Evolutionary conservation across 1,140 invertebrate species (phyloP).

Genomic region (Ceratosolen fusciceps): DNA sequence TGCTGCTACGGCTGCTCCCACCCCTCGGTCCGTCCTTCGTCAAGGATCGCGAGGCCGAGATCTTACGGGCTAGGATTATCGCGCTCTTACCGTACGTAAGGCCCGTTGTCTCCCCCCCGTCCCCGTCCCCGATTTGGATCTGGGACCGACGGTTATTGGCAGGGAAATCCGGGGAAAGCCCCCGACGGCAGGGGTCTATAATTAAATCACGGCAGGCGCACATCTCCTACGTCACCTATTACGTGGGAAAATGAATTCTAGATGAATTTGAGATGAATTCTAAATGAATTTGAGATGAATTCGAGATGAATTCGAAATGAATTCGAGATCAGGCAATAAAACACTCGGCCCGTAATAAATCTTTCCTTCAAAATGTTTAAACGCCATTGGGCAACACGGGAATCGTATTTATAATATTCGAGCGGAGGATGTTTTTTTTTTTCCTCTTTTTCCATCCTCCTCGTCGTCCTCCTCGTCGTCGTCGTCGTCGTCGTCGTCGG

Average conservation of each 20-base stretch:
- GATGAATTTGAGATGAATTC: no score
- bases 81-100: no score
- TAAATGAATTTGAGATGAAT: no score
- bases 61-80: no score
- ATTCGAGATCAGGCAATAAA: neutral
- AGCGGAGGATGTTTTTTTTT: no score
- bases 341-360: neutral
- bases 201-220: neutral
- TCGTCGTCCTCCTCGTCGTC: no score
- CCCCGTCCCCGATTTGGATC: neutral
- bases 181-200: neutral
- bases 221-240: neutral
- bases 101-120: conserved; percentile 53
- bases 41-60: no score
- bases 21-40: conserved; percentile 57
- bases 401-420: neutral
- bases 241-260: neutral
- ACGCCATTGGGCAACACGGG: neutral
- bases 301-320: no score
- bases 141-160: no score
- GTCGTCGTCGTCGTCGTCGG: no score
- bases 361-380: neutral
- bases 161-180: no score
- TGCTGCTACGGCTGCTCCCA: neutral
- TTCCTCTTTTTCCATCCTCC: no score